These are phyloP conservation scores for Chrysodeixis includens DNA, from an alignment of 2,888 invertebrate genomes.

Conservation along the genomic window DNA sequence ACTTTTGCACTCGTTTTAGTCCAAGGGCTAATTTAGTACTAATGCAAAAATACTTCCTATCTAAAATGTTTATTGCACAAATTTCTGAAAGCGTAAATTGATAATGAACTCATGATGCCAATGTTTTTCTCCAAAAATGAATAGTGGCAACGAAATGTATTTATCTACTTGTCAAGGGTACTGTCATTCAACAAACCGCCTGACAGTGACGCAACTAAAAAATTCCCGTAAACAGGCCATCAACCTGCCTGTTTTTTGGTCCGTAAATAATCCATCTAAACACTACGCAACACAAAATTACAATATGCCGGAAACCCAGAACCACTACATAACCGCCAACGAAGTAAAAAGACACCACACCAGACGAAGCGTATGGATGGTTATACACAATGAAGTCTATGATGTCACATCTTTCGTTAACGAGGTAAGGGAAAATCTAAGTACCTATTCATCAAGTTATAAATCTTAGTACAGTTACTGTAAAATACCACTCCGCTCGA, in stretches of 20 bases:
- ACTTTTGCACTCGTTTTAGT: too few relatives aligned
- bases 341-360: slow-evolving; percentile 92
- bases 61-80: too few relatives aligned
- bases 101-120: too few relatives aligned
- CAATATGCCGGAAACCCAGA: slow-evolving; percentile 71
- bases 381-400: slow-evolving; percentile 94
- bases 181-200: background rate
- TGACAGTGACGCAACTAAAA: slow-evolving; percentile 17
- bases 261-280: slow-evolving; percentile 38
- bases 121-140: too few relatives aligned
- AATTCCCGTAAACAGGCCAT: slow-evolving; percentile 16
- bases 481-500: background rate
- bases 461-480: background rate
- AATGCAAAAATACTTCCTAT: too few relatives aligned
- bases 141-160: background rate
- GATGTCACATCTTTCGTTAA: slow-evolving; percentile 94
- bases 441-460: slow-evolving; percentile 5
- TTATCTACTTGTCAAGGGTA: background rate
- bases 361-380: slow-evolving; percentile 89
- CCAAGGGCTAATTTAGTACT: too few relatives aligned
- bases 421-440: slow-evolving; percentile 89
- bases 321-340: slow-evolving; percentile 80
- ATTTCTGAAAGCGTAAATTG: too few relatives aligned
- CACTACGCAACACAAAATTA: slow-evolving; percentile 8
- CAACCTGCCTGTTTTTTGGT: slow-evolving; percentile 15